These are phyloP conservation scores for Cirrhinus molitorella DNA, from an alignment of 2,797 vertebrate genomes.

Conservation along the genomic window DNA sequence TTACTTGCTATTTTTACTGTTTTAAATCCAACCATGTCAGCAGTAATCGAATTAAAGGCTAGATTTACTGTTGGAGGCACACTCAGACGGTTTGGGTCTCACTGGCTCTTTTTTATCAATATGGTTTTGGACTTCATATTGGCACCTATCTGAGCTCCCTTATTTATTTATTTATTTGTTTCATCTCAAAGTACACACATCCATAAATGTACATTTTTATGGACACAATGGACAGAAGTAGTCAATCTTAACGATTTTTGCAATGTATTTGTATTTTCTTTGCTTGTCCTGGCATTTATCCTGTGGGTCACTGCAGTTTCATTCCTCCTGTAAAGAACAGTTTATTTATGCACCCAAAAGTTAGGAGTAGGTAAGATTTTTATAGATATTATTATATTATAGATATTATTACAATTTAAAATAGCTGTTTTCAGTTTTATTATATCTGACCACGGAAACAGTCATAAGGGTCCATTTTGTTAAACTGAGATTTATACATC, in stretches of 20 bases:
- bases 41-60: constrained; percentile 33
- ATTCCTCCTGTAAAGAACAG: background rate
- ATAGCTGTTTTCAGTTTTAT: too few relatives aligned
- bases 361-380: background rate
- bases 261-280: background rate
- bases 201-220: background rate
- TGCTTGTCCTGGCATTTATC: background rate
- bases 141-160: background rate
- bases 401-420: too few relatives aligned
- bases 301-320: background rate
- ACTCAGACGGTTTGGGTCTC: background rate
- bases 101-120: background rate
- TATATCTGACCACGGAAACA: too few relatives aligned
- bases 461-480: too few relatives aligned
- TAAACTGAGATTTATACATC: too few relatives aligned
- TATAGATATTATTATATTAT: too few relatives aligned
- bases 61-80: constrained; percentile 23
- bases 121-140: background rate
- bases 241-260: constrained; percentile 9
- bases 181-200: background rate
- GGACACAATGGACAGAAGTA: background rate
- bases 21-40: constrained; percentile 27
- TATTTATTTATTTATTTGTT: background rate
- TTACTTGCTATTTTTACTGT: constrained; percentile 6
- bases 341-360: background rate